phyloP scores from a whole-genome alignment of 1,140 invertebrate species.

The Leptestheria dahalacensis region DNA sequence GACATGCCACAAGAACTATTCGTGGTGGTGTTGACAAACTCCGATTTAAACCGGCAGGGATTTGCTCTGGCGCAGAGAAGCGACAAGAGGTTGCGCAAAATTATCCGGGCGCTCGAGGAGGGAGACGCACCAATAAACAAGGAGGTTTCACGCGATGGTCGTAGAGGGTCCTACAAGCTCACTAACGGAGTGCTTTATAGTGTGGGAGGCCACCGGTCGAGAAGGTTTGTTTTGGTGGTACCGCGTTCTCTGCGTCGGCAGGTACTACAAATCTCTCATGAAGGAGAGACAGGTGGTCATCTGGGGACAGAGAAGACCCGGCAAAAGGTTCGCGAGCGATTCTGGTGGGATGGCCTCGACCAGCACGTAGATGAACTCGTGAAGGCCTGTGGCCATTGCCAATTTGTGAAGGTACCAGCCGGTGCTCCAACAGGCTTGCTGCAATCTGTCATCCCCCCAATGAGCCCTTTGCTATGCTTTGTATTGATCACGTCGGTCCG shows the following conservation, averaged over 20 bases:
- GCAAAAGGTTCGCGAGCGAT: conserved; percentile 15
- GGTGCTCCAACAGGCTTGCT: neutral
- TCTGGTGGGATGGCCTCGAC: conserved; percentile 18
- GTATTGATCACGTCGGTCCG: conserved; percentile 25
- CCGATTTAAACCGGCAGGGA: neutral
- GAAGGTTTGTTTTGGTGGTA: conserved; percentile 12
- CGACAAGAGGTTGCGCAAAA: neutral
- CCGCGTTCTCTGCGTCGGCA: conserved; percentile 10
- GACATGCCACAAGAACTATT: neutral
- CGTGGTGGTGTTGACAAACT: neutral
- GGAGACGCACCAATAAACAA: too few species aligned
- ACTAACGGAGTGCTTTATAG: neutral
- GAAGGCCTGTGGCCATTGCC: conserved; percentile 19
- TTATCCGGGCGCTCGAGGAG: neutral
- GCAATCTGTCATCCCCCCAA: conserved; percentile 11
- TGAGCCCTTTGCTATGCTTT: conserved; percentile 21
- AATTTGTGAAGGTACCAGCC: conserved; percentile 16
- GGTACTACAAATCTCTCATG: conserved; percentile 16
- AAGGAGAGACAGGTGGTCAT: conserved; percentile 17
- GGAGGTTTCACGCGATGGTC: neutral
- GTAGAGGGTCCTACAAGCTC: neutral
- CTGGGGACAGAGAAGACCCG: conserved; percentile 19
- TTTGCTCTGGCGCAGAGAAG: neutral
- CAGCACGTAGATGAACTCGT: conserved; percentile 16
- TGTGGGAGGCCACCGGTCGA: neutral